Evolutionary conservation across 2,888 invertebrate genomes (phyloP).

Genomic region (Acleris sparsana): DNA sequence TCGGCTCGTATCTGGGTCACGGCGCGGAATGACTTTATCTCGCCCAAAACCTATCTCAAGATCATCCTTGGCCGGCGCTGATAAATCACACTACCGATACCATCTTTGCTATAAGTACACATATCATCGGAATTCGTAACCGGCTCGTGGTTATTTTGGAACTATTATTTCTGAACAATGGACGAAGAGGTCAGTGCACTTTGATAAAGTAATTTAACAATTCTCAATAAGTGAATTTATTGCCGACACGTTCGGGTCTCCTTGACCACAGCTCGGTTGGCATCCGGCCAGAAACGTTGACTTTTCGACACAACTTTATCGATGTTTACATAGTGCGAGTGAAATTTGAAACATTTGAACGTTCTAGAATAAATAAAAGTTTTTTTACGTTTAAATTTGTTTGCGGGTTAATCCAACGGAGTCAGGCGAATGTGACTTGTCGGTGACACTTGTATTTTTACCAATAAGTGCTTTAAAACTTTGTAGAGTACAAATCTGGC

Average conservation of each 20-base stretch:
- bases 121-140: constrained; percentile 26
- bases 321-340: constrained; percentile 26
- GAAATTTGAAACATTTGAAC: constrained; percentile 26
- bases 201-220: constrained; percentile 33
- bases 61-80: constrained; percentile 44
- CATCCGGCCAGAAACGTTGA: constrained; percentile 27
- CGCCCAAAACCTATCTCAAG: constrained; percentile 44
- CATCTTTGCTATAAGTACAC: constrained; percentile 28
- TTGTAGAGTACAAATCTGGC: too few species aligned
- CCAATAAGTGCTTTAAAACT: constrained; percentile 8
- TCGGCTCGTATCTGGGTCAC: constrained; percentile 40
- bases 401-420: constrained; percentile 13
- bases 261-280: constrained; percentile 30
- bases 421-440: constrained; percentile 24
- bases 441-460: constrained; percentile 10
- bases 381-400: constrained; percentile 12
- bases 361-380: constrained; percentile 23
- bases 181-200: constrained; percentile 60
- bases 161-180: constrained; percentile 43
- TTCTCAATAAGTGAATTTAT: constrained; percentile 39
- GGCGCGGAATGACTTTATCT: constrained; percentile 40
- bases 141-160: constrained; percentile 21
- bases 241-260: constrained; percentile 12
- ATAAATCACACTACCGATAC: constrained; percentile 28
- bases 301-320: constrained; percentile 21